These are phyloP conservation scores for Merluccius polli DNA, from an alignment of 2,797 vertebrate species.

Conservation along the genomic window DNA sequence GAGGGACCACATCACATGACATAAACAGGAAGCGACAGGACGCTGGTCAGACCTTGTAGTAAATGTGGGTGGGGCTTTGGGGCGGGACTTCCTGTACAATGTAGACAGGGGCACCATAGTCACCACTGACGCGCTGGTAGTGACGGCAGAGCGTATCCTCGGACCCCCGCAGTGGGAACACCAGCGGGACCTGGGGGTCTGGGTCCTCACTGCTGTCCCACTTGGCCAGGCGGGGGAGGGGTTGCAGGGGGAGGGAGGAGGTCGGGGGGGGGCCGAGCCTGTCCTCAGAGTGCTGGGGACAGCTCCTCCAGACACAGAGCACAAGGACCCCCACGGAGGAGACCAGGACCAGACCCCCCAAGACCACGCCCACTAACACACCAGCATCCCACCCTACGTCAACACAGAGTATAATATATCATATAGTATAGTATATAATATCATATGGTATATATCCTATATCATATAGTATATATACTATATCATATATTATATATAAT, in stretches of 20 bases:
- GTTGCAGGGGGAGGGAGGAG: constrained; percentile 86
- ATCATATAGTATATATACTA: too few relatives aligned
- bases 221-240: constrained; percentile 85
- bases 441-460: too few relatives aligned
- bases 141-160: constrained; percentile 97
- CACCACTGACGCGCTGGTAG: constrained; percentile 98
- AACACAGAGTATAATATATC: background rate
- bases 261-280: constrained; percentile 84
- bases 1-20: too few relatives aligned
- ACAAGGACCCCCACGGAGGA: constrained; percentile 77
- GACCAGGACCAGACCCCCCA: constrained; percentile 82
- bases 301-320: constrained; percentile 79
- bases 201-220: constrained; percentile 84
- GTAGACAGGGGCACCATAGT: constrained; percentile 98
- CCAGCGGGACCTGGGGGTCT: constrained; percentile 91
- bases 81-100: constrained; percentile 99
- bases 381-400: background rate
- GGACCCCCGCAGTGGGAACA: constrained; percentile 88
- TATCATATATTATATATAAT: too few relatives aligned
- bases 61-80: constrained; percentile 98
- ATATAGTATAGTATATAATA: too few relatives aligned
- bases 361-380: constrained; percentile 73
- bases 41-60: constrained; percentile 94
- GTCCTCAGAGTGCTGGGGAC: constrained; percentile 77
- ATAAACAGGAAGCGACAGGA: constrained; percentile 44